These are phyloP conservation scores for Neostethus bicornis DNA, from an alignment of 2,797 vertebrate species.

Conservation along the genomic window DNA sequence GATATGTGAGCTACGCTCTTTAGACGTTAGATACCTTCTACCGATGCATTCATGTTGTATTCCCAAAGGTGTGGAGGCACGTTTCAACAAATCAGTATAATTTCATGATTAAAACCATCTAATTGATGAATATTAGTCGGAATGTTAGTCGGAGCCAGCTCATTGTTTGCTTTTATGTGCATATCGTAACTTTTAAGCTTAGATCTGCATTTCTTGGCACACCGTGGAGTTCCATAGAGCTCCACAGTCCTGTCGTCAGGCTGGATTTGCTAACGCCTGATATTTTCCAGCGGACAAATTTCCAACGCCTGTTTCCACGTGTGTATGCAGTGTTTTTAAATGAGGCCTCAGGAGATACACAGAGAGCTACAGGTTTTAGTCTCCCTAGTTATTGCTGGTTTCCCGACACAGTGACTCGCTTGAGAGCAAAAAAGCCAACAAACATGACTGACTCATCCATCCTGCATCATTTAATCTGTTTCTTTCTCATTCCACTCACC, in stretches of 20 bases:
- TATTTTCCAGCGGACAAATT: constrained; percentile 28
- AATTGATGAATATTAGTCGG: too few relatives aligned
- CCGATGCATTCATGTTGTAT: too few relatives aligned
- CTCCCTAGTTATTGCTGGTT: constrained; percentile 26
- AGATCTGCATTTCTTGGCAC: background rate
- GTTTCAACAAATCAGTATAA: too few relatives aligned
- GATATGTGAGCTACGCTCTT: background rate
- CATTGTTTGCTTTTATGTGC: too few relatives aligned
- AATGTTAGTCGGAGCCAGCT: too few relatives aligned
- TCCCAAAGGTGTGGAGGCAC: background rate
- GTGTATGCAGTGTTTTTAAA: constrained; percentile 33
- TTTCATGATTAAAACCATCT: too few relatives aligned
- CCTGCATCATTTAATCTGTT: constrained; percentile 8
- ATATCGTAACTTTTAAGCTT: background rate
- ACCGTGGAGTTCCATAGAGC: background rate
- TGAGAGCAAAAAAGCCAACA: constrained; percentile 38
- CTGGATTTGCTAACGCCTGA: constrained; percentile 17
- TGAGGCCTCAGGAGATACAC: constrained; percentile 39
- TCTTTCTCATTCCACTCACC: constrained; percentile 26
- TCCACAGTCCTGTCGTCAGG: constrained; percentile 13
- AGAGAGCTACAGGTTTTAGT: constrained; percentile 49
- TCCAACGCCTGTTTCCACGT: constrained; percentile 4
- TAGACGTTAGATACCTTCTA: background rate
- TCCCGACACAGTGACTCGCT: constrained; percentile 21
- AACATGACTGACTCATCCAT: constrained; percentile 47